Conservation (phyloP, 2,797 vertebrate species). For the Hyperoplus lanceolatus region DNA sequence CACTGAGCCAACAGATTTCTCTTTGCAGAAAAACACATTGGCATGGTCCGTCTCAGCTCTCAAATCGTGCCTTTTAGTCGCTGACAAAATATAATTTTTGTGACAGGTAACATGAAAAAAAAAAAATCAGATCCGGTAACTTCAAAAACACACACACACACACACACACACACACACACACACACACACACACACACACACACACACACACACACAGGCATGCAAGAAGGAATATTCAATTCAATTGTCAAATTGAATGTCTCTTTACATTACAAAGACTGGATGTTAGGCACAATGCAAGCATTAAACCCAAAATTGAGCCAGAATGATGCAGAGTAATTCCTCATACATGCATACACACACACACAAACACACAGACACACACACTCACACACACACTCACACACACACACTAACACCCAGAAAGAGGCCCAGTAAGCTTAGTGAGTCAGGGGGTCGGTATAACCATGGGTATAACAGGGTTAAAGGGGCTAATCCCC, state of each 20-base stretch:
- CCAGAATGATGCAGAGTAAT: conserved; percentile 21
- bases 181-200: background rate
- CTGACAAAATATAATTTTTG: conserved; percentile 12
- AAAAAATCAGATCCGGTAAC: conserved; percentile 8
- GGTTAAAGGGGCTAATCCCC: conserved; percentile 63
- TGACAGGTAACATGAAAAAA: conserved; percentile 21
- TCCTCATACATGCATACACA: conserved; percentile 15
- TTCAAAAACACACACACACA: background rate
- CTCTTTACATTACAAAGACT: background rate
- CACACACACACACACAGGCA: background rate
- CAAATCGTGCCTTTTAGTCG: background rate
- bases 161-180: background rate
- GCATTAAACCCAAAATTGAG: conserved; percentile 5
- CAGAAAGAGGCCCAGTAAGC: conserved; percentile 39
- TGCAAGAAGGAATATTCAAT: background rate
- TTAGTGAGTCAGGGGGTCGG: conserved; percentile 59
- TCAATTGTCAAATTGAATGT: background rate
- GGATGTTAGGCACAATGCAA: conserved; percentile 5
- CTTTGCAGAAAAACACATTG: conserved; percentile 43
- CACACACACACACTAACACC: conserved; percentile 1
- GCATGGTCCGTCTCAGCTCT: conserved; percentile 25
- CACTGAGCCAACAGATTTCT: conserved; percentile 24
- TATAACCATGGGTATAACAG: conserved; percentile 62
- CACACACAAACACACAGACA: conserved; percentile 1
- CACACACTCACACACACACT: background rate